These are phyloP conservation scores for Pandemis cinnamomeana DNA, from an alignment of 2,888 invertebrate species.

Conservation along the genomic window DNA sequence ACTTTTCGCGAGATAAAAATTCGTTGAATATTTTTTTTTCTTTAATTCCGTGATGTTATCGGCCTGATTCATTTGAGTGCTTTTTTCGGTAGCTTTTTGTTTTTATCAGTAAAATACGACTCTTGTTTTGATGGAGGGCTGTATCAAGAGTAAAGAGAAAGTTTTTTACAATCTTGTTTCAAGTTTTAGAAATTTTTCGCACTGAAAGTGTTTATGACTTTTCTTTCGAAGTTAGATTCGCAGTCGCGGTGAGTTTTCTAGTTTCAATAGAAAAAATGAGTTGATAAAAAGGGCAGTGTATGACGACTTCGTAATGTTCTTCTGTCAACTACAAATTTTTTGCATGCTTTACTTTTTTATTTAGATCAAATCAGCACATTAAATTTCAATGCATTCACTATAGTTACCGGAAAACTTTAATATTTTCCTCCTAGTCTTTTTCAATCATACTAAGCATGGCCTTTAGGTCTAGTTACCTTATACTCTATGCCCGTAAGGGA, in stretches of 20 bases:
- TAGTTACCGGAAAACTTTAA: no score
- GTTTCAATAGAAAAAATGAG: constrained; percentile 19
- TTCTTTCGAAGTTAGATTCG: constrained; percentile 27
- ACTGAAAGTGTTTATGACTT: constrained; percentile 35
- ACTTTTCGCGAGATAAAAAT: constrained; percentile 62
- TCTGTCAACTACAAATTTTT: neutral
- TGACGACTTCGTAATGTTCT: neutral
- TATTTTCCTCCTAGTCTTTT: no score
- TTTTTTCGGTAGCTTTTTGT: constrained; percentile 57
- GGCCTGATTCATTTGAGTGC: constrained; percentile 74
- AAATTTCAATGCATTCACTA: neutral
- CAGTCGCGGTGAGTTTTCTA: constrained; percentile 7
- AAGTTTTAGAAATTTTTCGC: constrained; percentile 10
- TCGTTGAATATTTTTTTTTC: constrained; percentile 41
- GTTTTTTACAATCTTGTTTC: constrained; percentile 26
- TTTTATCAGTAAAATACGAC: constrained; percentile 59
- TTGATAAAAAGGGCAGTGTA: neutral
- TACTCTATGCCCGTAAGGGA: no score
- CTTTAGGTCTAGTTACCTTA: no score
- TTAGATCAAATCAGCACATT: neutral
- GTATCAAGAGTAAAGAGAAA: constrained; percentile 39
- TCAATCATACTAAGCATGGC: no score
- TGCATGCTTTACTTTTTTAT: neutral
- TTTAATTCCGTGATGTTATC: constrained; percentile 71
- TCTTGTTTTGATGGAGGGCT: constrained; percentile 51